A percentile compares a stretch with the other conserved stretches of the same genome.
phyloP scores from a whole-genome alignment of 2,888 invertebrate species.

The Frankliniella fusca region DNA sequence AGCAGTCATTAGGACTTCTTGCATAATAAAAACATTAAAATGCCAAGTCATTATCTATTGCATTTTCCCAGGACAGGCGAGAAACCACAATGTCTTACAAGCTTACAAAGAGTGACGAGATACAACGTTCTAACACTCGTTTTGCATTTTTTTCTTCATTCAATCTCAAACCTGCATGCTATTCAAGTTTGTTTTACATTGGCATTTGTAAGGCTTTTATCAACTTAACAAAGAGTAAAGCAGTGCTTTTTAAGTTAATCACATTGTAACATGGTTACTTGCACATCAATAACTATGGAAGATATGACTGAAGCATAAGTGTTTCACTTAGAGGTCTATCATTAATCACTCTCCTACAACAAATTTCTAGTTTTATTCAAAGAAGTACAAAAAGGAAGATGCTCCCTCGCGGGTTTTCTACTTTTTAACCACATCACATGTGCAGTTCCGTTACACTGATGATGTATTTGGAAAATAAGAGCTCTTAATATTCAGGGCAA shows the following conservation, averaged over 20 bases:
- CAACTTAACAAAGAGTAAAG: not conserved
- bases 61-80: no score
- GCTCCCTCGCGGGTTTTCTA: not conserved
- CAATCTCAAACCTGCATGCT: no score
- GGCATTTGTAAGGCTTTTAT: not conserved
- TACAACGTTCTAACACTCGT: no score
- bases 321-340: not conserved
- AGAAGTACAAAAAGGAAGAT: constrained; percentile 26
- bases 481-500: not conserved
- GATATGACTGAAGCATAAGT: constrained; percentile 25
- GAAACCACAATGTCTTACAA: no score
- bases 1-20: no score
- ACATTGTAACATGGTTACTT: not conserved
- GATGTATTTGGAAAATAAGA: constrained; percentile 21
- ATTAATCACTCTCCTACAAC: not conserved
- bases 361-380: constrained; percentile 2
- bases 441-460: not conserved
- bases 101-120: no score
- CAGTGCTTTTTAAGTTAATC: not conserved
- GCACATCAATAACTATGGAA: constrained; percentile 13
- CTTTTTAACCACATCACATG: not conserved
- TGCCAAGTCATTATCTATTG: no score
- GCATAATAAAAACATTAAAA: no score
- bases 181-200: no score
- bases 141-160: no score